Evolutionary conservation across 2,113 vertebrate species (phyloP).

Genomic region (Corynorhinus townsendii): DNA sequence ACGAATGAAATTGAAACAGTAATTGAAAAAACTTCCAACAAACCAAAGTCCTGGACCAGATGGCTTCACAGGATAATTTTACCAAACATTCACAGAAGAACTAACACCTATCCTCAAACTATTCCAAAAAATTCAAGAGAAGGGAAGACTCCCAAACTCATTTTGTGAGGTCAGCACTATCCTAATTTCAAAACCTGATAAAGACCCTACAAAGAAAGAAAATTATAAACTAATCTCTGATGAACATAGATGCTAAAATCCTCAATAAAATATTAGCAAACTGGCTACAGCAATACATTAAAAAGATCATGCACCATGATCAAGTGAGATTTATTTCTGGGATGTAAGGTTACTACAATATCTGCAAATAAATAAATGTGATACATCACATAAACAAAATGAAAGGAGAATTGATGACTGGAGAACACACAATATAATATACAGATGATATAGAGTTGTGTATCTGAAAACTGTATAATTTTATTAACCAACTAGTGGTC

Average conservation of each 20-base stretch:
- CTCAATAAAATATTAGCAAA: not conserved
- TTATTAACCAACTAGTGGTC: too few species aligned
- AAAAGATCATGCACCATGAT: not conserved
- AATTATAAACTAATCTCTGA: not conserved
- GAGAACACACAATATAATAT: too few species aligned
- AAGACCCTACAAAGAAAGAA: not conserved
- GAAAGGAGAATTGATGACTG: too few species aligned
- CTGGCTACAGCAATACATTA: not conserved
- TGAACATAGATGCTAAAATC: not conserved
- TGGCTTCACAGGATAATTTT: not conserved
- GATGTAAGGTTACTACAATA: not conserved
- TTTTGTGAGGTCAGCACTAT: not conserved
- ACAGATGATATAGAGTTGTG: too few species aligned
- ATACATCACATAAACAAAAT: not conserved
- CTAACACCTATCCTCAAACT: not conserved
- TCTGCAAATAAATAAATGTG: not conserved
- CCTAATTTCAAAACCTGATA: not conserved
- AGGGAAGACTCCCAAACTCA: not conserved
- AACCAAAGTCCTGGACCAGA: not conserved
- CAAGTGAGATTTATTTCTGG: not conserved
- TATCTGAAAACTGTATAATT: too few species aligned
- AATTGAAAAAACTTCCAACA: not conserved
- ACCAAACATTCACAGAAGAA: not conserved
- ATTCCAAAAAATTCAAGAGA: not conserved
- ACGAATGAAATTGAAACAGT: not conserved